Conservation (phyloP, 2,888 invertebrate genomes). For the Tuta absoluta region DNA sequence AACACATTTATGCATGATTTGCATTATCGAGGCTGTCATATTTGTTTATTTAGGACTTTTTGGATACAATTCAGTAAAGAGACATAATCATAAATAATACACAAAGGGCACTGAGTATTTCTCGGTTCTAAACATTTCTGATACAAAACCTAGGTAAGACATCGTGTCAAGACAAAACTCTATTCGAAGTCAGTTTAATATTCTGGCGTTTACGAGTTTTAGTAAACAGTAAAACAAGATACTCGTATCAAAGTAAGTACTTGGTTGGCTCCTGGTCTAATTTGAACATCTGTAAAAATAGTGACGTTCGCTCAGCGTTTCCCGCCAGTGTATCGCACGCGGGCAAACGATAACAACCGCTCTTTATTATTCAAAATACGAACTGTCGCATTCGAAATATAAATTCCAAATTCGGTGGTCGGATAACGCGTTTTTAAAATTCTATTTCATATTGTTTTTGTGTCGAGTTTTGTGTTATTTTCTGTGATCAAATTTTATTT, state of each 20-base stretch:
- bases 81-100: too few species aligned
- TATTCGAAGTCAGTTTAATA: background rate
- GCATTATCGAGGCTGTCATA: too few species aligned
- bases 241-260: background rate
- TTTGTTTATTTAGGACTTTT: too few species aligned
- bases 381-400: slow-evolving; percentile 30
- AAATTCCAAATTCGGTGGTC: slow-evolving; percentile 22
- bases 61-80: too few species aligned
- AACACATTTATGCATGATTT: too few species aligned
- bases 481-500: background rate
- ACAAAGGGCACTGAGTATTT: too few species aligned
- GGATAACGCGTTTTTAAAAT: background rate
- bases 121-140: too few species aligned
- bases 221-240: background rate
- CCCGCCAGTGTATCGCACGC: slow-evolving; percentile 53
- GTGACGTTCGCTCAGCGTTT: slow-evolving; percentile 40
- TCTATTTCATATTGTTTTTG: background rate
- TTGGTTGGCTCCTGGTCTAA: slow-evolving; percentile 39
- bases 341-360: slow-evolving; percentile 48
- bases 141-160: too few species aligned
- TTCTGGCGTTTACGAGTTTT: background rate
- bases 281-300: slow-evolving; percentile 58
- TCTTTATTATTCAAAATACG: slow-evolving; percentile 42
- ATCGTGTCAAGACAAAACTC: background rate
- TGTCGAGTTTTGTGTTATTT: background rate